A percentile compares a stretch with the other conserved stretches of the same genome.
Evolutionary conservation across 1,140 invertebrate species (phyloP).

Genomic region (Cydia amplana): DNA sequence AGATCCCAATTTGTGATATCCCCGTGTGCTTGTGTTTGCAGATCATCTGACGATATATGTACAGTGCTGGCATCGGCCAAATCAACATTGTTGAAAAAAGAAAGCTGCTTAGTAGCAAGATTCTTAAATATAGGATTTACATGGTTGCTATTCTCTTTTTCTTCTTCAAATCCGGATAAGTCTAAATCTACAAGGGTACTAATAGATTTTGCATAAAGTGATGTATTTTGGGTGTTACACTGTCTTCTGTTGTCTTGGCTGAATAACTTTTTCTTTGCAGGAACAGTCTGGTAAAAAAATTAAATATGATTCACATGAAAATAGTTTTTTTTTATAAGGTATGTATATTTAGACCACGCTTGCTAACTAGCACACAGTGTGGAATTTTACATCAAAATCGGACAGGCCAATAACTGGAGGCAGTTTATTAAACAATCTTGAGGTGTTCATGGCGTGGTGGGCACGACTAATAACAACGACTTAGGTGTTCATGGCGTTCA

Average conservation of each 20-base stretch:
- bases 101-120: background rate
- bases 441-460: too few relatives aligned
- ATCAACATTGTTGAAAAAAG: slow-evolving; percentile 2
- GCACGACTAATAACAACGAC: too few relatives aligned
- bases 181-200: background rate
- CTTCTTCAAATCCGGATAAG: background rate
- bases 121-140: background rate
- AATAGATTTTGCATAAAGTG: background rate
- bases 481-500: too few relatives aligned
- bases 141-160: slow-evolving; percentile 41
- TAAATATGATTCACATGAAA: background rate
- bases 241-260: background rate
- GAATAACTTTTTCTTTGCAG: background rate
- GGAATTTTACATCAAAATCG: too few relatives aligned
- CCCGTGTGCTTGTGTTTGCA: background rate
- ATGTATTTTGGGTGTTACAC: background rate
- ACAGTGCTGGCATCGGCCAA: slow-evolving; percentile 24
- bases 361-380: too few relatives aligned
- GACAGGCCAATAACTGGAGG: too few relatives aligned
- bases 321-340: too few relatives aligned
- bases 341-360: too few relatives aligned
- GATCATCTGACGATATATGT: slow-evolving; percentile 1
- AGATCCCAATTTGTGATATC: background rate
- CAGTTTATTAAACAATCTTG: too few relatives aligned
- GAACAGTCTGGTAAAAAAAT: slow-evolving; percentile 5